phyloP scores from a whole-genome alignment of 2,888 invertebrate genomes.

The Mythimna albipuncta region DNA sequence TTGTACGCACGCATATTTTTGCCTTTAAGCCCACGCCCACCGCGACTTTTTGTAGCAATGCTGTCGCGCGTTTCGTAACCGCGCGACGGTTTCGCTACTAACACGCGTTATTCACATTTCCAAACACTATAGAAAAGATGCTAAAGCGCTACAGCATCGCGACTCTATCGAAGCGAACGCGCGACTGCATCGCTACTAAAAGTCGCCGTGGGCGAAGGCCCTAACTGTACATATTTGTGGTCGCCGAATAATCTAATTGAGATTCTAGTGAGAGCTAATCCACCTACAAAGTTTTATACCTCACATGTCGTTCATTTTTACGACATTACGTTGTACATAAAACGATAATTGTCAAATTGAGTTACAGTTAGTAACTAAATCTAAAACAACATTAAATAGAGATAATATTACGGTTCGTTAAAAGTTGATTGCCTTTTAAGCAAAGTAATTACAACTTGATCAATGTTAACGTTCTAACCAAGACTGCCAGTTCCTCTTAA shows the following conservation, averaged over 20 bases:
- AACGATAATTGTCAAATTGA: constrained; percentile 29
- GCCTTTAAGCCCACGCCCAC: no score
- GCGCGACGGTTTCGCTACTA: no score
- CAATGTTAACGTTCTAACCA: not conserved
- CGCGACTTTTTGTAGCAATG: no score
- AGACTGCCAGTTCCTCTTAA: no score
- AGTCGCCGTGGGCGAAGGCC: no score
- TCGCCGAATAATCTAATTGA: constrained; percentile 25
- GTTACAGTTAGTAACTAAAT: constrained; percentile 6
- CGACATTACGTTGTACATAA: constrained; percentile 31
- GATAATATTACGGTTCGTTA: not conserved
- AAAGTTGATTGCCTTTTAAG: constrained; percentile 5
- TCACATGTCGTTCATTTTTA: constrained; percentile 47
- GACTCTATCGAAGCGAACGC: no score
- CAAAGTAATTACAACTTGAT: not conserved
- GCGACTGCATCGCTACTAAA: no score
- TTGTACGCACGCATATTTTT: no score
- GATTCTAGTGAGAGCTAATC: constrained; percentile 24
- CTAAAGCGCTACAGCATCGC: no score
- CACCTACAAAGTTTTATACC: constrained; percentile 38
- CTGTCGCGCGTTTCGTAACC: no score
- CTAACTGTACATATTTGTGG: not conserved
- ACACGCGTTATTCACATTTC: no score
- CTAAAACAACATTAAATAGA: not conserved
- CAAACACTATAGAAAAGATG: no score